phyloP scores from a whole-genome alignment of 2,113 vertebrate genomes.

The Dromiciops gliroides region DNA sequence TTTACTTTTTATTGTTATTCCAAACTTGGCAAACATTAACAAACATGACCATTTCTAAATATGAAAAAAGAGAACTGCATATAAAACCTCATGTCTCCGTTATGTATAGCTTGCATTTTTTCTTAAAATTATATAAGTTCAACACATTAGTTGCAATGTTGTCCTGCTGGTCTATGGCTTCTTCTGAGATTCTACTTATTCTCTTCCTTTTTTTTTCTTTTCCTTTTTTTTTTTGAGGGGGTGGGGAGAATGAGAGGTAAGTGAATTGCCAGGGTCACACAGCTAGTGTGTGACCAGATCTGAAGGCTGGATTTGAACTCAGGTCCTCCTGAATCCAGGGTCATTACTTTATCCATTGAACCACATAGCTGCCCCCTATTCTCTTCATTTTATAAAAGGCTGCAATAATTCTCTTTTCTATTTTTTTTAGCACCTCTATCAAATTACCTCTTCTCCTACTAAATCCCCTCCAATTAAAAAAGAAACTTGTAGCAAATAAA shows the following conservation, averaged over 20 bases:
- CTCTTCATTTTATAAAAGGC: background rate
- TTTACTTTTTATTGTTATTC: background rate
- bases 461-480: background rate
- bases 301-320: no score
- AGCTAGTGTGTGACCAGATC: no score
- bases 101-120: background rate
- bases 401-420: background rate
- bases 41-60: background rate
- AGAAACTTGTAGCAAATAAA: background rate
- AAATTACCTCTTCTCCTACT: background rate
- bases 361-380: no score
- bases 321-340: no score
- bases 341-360: no score
- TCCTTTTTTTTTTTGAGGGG: background rate
- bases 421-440: background rate
- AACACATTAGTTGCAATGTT: background rate
- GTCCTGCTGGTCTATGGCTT: background rate
- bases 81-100: background rate
- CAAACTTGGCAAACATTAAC: background rate
- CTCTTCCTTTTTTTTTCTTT: background rate
- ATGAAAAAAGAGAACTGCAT: background rate
- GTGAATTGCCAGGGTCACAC: no score
- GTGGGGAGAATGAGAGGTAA: no score
- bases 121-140: background rate
- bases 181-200: background rate